Evolutionary conservation across 1,140 invertebrate species (phyloP).

Genomic region (Drosophila kepulauana): DNA sequence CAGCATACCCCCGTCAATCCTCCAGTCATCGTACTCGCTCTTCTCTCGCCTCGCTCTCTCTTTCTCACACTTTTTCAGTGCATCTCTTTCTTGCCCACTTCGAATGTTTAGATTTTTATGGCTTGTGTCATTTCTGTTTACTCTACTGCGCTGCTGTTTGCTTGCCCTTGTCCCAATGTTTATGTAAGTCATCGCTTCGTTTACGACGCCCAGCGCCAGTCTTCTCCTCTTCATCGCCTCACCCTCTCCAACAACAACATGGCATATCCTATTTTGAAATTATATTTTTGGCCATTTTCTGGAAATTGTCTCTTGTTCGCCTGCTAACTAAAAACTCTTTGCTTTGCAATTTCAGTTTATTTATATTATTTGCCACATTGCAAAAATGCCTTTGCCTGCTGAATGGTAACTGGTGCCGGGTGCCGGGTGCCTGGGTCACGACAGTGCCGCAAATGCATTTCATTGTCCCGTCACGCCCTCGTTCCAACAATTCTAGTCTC

Average conservation of each 20-base stretch:
- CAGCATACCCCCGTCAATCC: conserved; percentile 34
- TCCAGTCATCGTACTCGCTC: background rate
- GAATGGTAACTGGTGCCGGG: too few relatives aligned
- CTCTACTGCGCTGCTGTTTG: conserved; percentile 62
- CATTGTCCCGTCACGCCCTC: conserved; percentile 42
- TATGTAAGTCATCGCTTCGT: conserved; percentile 82
- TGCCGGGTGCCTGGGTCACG: conserved; percentile 32
- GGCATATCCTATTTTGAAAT: conserved; percentile 74
- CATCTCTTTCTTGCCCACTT: conserved; percentile 22
- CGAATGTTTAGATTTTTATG: conserved; percentile 75
- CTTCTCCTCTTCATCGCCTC: background rate
- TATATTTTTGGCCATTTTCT: conserved; percentile 79
- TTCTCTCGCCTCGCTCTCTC: background rate
- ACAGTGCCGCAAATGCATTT: conserved; percentile 64
- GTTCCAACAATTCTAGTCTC: background rate
- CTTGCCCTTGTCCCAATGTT: conserved; percentile 69
- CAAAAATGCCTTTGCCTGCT: conserved; percentile 48
- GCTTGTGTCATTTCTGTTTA: conserved; percentile 83
- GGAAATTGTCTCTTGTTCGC: conserved; percentile 52
- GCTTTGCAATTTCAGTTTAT: conserved; percentile 77
- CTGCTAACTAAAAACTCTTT: conserved; percentile 77
- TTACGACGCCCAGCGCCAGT: conserved; percentile 65
- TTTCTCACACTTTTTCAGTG: conserved; percentile 16
- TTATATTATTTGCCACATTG: conserved; percentile 79
- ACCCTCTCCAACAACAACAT: conserved; percentile 1